Conservation (phyloP, 1,140 invertebrate species). For the Patella vulgata region DNA sequence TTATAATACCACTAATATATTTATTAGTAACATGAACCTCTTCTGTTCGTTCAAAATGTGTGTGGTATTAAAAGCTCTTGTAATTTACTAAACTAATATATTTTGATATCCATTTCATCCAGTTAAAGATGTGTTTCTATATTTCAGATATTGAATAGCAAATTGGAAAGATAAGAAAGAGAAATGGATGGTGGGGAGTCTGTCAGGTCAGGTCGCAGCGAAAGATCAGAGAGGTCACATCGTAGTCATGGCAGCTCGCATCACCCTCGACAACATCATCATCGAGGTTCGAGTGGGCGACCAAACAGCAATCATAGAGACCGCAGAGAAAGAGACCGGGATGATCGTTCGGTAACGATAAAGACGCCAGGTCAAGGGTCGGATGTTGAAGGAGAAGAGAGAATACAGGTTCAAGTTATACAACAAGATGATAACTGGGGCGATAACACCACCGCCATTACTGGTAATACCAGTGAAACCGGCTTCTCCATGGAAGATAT, state of each 20-base stretch:
- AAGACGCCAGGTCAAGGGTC: slow-evolving; percentile 56
- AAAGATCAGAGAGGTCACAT: slow-evolving; percentile 62
- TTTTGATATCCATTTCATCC: no score
- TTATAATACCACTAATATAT: no score
- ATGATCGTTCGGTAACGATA: slow-evolving; percentile 62
- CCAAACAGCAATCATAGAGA: slow-evolving; percentile 32
- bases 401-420: slow-evolving; percentile 86
- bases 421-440: slow-evolving; percentile 97
- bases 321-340: slow-evolving; percentile 36
- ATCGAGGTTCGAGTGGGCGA: slow-evolving; percentile 32
- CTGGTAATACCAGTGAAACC: slow-evolving; percentile 92
- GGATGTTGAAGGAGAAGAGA: slow-evolving; percentile 70
- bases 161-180: neutral
- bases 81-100: no score
- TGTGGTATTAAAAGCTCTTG: no score
- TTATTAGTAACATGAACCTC: no score
- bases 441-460: slow-evolving; percentile 96
- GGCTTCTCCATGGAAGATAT: slow-evolving; percentile 87
- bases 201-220: slow-evolving; percentile 63
- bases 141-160: no score
- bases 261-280: slow-evolving; percentile 39
- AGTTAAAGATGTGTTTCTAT: no score
- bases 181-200: slow-evolving; percentile 62
- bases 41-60: no score
- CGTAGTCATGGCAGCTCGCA: slow-evolving; percentile 56